phyloP scores from a whole-genome alignment of 2,797 vertebrate species.

The Gallirallus australis region DNA sequence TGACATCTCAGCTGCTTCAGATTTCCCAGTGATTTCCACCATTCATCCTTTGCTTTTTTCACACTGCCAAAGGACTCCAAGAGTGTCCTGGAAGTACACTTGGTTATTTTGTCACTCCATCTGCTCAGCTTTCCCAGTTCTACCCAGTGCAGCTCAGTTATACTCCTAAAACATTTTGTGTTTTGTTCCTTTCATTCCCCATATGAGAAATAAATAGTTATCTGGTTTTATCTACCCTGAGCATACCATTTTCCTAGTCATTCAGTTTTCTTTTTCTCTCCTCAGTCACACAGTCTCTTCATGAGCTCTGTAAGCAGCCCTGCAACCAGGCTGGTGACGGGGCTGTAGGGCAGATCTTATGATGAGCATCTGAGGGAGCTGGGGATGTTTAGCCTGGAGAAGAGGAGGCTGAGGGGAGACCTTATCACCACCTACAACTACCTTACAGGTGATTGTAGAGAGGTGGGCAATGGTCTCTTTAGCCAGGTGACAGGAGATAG shows the following conservation, averaged over 20 bases:
- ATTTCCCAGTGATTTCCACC: neutral
- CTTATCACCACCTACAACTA: too few relatives aligned
- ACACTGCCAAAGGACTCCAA: neutral
- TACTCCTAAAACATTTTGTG: neutral
- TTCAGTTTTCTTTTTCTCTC: neutral
- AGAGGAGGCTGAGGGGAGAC: too few relatives aligned
- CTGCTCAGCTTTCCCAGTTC: conserved; percentile 39
- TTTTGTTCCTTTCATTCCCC: neutral
- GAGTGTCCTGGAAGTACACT: conserved; percentile 20
- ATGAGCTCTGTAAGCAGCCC: neutral
- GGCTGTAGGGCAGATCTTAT: too few relatives aligned
- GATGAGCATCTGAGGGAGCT: too few relatives aligned
- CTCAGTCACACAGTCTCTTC: neutral
- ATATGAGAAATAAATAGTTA: neutral
- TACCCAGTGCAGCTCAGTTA: neutral
- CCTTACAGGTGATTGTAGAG: too few relatives aligned
- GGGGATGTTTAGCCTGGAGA: too few relatives aligned
- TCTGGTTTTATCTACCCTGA: neutral
- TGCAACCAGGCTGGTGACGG: neutral
- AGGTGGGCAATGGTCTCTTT: too few relatives aligned
- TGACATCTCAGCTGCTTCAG: neutral
- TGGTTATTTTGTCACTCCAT: conserved; percentile 18
- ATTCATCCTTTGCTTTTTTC: conserved; percentile 17
- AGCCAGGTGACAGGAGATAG: too few relatives aligned
- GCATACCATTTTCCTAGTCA: neutral